These are phyloP conservation scores for Lacerta bilineata DNA, from an alignment of 2,797 vertebrate species.

Conservation along the genomic window DNA sequence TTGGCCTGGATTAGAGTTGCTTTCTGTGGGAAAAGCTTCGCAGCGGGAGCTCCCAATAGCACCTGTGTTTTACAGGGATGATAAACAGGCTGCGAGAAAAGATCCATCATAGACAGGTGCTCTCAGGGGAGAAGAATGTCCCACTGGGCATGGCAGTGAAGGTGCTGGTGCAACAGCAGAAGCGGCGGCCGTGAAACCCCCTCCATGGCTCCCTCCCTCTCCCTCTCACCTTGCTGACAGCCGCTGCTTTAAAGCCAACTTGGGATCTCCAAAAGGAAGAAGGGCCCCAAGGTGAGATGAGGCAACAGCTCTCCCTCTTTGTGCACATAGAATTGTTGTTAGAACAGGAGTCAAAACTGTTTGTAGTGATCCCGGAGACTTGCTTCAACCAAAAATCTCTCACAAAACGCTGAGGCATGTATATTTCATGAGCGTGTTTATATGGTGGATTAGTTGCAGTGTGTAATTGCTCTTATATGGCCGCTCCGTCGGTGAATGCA, in stretches of 20 bases:
- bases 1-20: slow-evolving; percentile 23
- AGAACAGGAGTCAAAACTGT: background rate
- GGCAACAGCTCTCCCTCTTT: background rate
- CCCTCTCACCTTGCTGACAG: background rate
- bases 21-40: slow-evolving; percentile 27
- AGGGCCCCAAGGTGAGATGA: background rate
- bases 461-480: slow-evolving; percentile 18
- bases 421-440: slow-evolving; percentile 11
- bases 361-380: slow-evolving; percentile 11
- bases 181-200: background rate
- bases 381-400: background rate
- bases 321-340: background rate
- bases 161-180: background rate
- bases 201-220: background rate
- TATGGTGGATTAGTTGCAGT: background rate
- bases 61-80: background rate
- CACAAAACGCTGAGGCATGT: slow-evolving; percentile 15
- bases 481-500: background rate
- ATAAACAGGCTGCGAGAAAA: slow-evolving; percentile 30
- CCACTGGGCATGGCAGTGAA: background rate
- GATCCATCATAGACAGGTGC: slow-evolving; percentile 18
- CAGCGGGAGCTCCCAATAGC: background rate
- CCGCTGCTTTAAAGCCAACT: background rate
- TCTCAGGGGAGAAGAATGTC: slow-evolving; percentile 30
- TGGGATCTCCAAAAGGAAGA: background rate